Evolutionary conservation across 2,797 vertebrate genomes (phyloP).

Genomic region (Netta rufina): DNA sequence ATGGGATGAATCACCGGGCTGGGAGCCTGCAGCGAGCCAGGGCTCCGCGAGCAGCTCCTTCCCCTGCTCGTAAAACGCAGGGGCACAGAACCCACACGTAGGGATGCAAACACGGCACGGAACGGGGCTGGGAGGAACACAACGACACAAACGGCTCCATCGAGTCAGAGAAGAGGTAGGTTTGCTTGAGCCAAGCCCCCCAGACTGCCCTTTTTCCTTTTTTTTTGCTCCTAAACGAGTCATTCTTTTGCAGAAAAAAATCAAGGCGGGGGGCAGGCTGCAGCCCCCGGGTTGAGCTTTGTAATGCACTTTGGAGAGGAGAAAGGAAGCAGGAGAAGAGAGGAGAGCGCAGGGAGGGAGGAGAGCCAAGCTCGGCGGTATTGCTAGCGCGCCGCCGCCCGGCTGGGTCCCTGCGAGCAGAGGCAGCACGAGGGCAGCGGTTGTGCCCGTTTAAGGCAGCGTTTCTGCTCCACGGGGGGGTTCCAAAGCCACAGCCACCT

Average conservation of each 20-base stretch:
- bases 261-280: not conserved
- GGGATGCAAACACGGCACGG: not conserved
- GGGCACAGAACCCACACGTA: not conserved
- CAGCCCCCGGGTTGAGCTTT: not conserved
- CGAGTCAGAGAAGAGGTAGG: not conserved
- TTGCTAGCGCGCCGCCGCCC: conserved; percentile 20
- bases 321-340: not conserved
- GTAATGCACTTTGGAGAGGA: conserved; percentile 7
- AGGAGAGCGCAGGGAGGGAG: not conserved
- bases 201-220: not conserved
- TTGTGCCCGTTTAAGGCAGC: conserved; percentile 54
- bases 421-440: conserved; percentile 27
- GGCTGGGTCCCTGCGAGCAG: conserved; percentile 16
- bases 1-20: not conserved
- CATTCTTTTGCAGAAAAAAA: not conserved
- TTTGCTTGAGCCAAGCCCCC: not conserved
- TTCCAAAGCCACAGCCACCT: conserved; percentile 7
- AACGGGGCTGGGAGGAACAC: not conserved
- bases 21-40: not conserved
- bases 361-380: not conserved
- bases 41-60: not conserved
- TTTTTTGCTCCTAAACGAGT: not conserved
- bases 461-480: not conserved
- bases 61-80: not conserved
- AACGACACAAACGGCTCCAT: not conserved